phyloP scores from a whole-genome alignment of 1,140 invertebrate genomes.

The Heterodera carotae region DNA sequence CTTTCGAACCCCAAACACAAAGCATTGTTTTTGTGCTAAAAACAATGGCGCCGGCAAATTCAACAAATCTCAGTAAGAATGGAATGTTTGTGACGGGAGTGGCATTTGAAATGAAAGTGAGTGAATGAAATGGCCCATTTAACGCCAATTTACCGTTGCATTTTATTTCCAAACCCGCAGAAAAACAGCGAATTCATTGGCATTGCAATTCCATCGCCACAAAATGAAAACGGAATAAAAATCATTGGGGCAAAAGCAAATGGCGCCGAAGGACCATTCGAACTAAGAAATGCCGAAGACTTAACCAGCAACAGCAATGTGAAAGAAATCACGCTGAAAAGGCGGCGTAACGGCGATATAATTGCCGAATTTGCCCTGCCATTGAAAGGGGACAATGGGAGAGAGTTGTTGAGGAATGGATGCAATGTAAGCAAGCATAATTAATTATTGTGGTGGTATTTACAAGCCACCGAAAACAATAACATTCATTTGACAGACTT shows the following conservation, averaged over 20 bases:
- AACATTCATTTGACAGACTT: constrained; percentile 19
- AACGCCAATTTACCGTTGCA: neutral
- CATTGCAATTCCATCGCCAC: neutral
- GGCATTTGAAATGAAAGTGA: constrained; percentile 38
- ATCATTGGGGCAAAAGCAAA: neutral
- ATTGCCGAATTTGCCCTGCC: constrained; percentile 25
- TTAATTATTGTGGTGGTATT: no score
- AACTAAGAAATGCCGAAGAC: neutral
- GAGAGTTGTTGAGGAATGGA: neutral
- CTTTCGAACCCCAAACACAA: constrained; percentile 45
- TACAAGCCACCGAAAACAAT: no score
- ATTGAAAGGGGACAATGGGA: constrained; percentile 7
- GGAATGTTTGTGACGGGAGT: constrained; percentile 39
- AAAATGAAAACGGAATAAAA: neutral
- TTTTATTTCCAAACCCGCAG: neutral
- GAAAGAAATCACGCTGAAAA: constrained; percentile 14
- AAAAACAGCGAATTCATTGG: constrained; percentile 20
- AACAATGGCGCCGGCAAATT: constrained; percentile 30
- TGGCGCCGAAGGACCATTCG: neutral
- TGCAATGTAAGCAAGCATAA: constrained; percentile 2
- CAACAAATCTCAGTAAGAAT: neutral
- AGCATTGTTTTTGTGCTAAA: constrained; percentile 54
- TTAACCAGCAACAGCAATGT: neutral
- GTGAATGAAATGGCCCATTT: neutral
- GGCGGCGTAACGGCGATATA: constrained; percentile 6